Percentiles rank a stretch among this genome's conserved stretches.
Conservation (phyloP, 2,888 invertebrate species). For the Drosophila sordidula region DNA sequence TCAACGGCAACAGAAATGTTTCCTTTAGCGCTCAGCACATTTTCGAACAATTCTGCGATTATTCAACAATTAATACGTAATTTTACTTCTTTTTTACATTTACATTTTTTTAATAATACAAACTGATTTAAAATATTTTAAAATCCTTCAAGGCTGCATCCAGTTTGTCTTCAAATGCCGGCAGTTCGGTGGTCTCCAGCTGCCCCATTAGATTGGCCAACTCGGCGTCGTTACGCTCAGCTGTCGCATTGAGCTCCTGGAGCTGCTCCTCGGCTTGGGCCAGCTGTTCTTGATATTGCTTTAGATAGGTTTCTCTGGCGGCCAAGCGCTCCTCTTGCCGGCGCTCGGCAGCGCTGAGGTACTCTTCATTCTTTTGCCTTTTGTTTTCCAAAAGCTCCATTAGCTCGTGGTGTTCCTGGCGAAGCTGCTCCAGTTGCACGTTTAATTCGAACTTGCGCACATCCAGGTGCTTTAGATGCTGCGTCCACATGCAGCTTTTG, state of each 20-base stretch:
- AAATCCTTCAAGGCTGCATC: background rate
- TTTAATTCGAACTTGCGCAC: slow-evolving; percentile 17
- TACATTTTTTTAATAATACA: background rate
- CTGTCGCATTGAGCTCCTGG: slow-evolving; percentile 4
- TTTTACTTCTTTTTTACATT: too few species aligned
- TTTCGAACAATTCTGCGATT: too few species aligned
- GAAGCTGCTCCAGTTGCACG: slow-evolving; percentile 26
- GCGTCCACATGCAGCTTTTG: slow-evolving; percentile 14
- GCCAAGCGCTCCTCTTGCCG: slow-evolving; percentile 37
- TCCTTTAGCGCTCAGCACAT: too few species aligned
- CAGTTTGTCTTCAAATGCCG: slow-evolving; percentile 19
- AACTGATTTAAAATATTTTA: background rate
- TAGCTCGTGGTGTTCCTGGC: slow-evolving; percentile 14
- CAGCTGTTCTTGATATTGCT: slow-evolving; percentile 16
- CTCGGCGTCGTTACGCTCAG: slow-evolving; percentile 1
- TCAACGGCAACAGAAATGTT: too few species aligned
- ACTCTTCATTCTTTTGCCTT: slow-evolving; percentile 44
- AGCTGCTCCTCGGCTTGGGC: slow-evolving; percentile 27
- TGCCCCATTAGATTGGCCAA: slow-evolving; percentile 12
- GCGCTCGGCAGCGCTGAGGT: slow-evolving; percentile 54
- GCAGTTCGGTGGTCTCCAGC: slow-evolving; percentile 8
- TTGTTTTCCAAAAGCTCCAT: slow-evolving; percentile 13
- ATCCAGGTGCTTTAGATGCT: slow-evolving; percentile 38
- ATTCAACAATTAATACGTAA: too few species aligned
- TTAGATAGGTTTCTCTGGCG: slow-evolving; percentile 7